These are phyloP conservation scores for Ictalurus punctatus DNA, from an alignment of 2,113 vertebrate genomes.

Conservation along the genomic window DNA sequence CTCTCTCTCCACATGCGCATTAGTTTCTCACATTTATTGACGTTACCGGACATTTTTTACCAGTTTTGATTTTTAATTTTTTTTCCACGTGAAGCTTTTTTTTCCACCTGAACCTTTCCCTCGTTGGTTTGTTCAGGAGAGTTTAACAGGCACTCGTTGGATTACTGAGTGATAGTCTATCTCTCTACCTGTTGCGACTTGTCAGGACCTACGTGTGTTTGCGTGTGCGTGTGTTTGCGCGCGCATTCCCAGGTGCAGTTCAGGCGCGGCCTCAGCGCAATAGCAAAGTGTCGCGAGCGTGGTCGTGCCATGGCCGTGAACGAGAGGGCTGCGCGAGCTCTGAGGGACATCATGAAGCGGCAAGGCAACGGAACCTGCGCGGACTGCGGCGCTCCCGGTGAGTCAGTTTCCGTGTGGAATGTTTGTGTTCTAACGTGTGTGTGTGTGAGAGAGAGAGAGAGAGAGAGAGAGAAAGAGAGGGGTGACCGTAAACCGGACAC, in stretches of 20 bases:
- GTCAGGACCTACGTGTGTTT: neutral
- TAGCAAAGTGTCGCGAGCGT: neutral
- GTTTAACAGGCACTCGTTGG: neutral
- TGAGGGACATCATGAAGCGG: conserved; percentile 77
- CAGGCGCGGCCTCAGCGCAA: neutral
- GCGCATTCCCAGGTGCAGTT: conserved; percentile 18
- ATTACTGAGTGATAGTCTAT: neutral
- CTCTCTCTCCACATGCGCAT: neutral
- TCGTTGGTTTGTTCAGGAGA: neutral
- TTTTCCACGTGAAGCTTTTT: neutral
- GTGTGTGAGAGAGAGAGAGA: too few relatives aligned
- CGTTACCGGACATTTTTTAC: neutral
- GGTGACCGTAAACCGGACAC: neutral
- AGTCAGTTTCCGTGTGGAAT: conserved; percentile 50
- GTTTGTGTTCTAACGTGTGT: neutral
- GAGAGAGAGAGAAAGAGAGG: neutral
- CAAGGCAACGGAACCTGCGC: conserved; percentile 83
- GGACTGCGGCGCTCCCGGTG: conserved; percentile 86
- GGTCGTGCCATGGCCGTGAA: conserved; percentile 69
- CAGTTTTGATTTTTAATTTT: too few relatives aligned
- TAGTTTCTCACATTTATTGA: neutral
- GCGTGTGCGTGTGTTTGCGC: neutral
- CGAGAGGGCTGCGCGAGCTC: conserved; percentile 73
- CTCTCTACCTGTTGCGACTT: conserved; percentile 2
- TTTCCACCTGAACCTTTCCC: neutral